Evolutionary conservation across 2,113 vertebrate species (phyloP).

Genomic region (Myrmophylax atrothorax): DNA sequence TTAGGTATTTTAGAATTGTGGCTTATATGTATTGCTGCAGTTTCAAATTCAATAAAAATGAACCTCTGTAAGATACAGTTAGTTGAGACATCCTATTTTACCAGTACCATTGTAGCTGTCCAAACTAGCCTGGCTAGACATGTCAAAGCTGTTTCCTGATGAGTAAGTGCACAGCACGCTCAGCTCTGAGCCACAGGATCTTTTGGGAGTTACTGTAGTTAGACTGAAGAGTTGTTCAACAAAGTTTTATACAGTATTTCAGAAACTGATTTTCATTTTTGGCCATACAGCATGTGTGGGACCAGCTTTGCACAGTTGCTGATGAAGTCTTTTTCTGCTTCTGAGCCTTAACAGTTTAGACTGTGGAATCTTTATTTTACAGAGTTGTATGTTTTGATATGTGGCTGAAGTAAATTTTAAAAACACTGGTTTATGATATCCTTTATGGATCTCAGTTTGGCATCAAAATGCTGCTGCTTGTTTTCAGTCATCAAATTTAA

Average conservation of each 20-base stretch:
- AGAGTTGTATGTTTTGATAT: conserved; percentile 21
- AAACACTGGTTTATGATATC: conserved; percentile 10
- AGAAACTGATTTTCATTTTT: conserved; percentile 30
- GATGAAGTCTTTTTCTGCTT: conserved; percentile 53
- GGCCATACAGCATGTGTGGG: conserved; percentile 23
- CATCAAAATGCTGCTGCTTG: conserved; percentile 52
- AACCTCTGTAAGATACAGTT: neutral
- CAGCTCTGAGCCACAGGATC: neutral
- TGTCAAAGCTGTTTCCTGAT: neutral
- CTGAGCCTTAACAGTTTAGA: conserved; percentile 58
- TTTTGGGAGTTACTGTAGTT: conserved; percentile 3
- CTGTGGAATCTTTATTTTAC: neutral
- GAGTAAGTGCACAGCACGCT: neutral
- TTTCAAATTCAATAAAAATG: conserved; percentile 38
- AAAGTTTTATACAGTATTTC: conserved; percentile 30
- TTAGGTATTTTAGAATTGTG: conserved; percentile 21
- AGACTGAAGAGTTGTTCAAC: neutral
- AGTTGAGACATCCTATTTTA: neutral
- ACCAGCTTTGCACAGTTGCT: conserved; percentile 50
- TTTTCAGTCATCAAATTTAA: conserved; percentile 25
- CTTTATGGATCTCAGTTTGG: conserved; percentile 44
- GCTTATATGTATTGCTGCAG: conserved; percentile 35
- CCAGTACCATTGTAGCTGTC: neutral
- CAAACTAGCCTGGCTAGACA: conserved; percentile 12
- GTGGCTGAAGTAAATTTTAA: conserved; percentile 44